A percentile compares a stretch with the other conserved stretches of the same genome.
Evolutionary conservation across 37 sponge, comb jelly and placozoan genomes (phyloP).

Genomic region (Diacarnus erythraeanus): DNA sequence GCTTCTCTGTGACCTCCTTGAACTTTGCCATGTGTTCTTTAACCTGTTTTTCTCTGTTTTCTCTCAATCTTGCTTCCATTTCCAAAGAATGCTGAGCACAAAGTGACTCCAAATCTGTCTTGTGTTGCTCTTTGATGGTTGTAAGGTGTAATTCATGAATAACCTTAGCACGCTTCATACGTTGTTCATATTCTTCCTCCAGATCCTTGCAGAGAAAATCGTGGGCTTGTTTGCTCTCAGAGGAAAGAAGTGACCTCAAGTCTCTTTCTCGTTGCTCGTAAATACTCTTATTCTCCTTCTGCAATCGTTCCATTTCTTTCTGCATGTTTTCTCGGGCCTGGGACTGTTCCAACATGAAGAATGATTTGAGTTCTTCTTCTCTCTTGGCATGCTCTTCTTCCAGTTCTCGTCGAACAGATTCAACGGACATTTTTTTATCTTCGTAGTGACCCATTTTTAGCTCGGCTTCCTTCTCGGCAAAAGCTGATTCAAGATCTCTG

Average conservation of each 20-base stretch:
- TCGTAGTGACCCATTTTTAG: neutral
- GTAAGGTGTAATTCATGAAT: neutral
- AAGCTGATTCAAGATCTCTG: neutral
- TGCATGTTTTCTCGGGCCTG: neutral
- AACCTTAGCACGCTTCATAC: neutral
- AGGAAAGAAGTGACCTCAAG: neutral
- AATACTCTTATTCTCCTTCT: neutral
- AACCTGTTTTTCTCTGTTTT: neutral
- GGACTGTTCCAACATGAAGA: neutral
- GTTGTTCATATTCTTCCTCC: neutral
- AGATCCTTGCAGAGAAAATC: neutral
- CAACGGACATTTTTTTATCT: neutral
- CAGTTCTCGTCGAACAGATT: neutral
- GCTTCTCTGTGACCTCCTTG: constrained; percentile 38
- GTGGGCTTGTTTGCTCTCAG: neutral
- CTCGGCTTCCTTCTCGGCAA: neutral
- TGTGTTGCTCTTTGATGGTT: neutral
- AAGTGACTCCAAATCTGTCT: constrained; percentile 1
- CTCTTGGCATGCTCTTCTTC: neutral
- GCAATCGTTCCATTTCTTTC: neutral
- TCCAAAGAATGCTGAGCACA: neutral
- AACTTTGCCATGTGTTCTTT: constrained; percentile 45
- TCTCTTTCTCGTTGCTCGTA: neutral
- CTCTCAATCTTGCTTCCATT: constrained; percentile 7
- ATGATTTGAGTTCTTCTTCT: neutral